These are phyloP conservation scores for Enteromius anoplus DNA, from an alignment of 2,797 vertebrate species.

Conservation along the genomic window DNA sequence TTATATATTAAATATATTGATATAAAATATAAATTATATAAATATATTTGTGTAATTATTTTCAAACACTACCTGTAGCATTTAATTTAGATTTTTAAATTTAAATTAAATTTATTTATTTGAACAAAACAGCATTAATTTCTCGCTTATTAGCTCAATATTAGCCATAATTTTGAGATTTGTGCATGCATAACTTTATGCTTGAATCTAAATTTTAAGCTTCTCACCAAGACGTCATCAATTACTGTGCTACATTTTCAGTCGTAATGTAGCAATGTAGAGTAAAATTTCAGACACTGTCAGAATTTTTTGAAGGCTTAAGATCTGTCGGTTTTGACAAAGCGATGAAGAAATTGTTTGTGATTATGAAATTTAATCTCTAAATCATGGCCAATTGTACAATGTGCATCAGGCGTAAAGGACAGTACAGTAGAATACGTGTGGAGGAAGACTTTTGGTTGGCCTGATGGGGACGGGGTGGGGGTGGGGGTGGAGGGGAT, in stretches of 20 bases:
- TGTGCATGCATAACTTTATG: background rate
- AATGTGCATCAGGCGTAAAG: background rate
- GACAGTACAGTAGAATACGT: background rate
- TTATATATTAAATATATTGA: no score
- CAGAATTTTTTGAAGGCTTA: no score
- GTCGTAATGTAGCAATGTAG: background rate
- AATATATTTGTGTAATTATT: no score
- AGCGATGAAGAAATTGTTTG: background rate
- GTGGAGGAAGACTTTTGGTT: slow-evolving; percentile 25
- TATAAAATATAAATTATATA: no score
- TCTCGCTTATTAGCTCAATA: background rate
- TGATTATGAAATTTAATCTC: background rate
- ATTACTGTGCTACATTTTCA: background rate
- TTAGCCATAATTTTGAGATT: background rate
- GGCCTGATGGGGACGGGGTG: slow-evolving; percentile 6
- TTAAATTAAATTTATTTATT: background rate
- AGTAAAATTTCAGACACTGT: background rate
- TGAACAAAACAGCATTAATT: background rate
- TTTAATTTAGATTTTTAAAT: background rate
- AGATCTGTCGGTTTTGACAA: background rate
- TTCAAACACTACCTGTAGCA: background rate
- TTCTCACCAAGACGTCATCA: background rate
- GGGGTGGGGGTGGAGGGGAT: slow-evolving; percentile 32
- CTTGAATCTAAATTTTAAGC: background rate
- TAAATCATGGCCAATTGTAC: slow-evolving; percentile 1